phyloP scores from a whole-genome alignment of 1,140 invertebrate species.

The Notospermus geniculatus region DNA sequence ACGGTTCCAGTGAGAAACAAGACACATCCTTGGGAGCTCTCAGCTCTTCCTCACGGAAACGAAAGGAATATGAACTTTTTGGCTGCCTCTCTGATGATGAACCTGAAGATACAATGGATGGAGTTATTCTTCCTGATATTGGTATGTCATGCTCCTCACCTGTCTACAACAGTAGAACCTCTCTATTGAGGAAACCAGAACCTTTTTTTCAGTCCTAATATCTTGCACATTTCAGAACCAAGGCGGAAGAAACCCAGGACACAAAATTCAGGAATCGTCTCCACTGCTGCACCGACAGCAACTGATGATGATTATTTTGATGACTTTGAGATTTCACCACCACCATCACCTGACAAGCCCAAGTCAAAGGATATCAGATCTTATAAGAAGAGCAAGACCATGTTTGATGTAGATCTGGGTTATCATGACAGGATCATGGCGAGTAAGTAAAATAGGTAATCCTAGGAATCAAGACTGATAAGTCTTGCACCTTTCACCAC shows the following conservation, averaged over 20 bases:
- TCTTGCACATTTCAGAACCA: background rate
- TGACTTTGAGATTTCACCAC: constrained; percentile 1
- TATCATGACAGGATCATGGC: background rate
- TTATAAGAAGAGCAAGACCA: background rate
- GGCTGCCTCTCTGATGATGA: constrained; percentile 6
- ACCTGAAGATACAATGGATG: background rate
- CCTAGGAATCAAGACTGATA: background rate
- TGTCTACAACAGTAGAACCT: background rate
- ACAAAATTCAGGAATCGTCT: too few species aligned
- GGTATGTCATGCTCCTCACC: background rate
- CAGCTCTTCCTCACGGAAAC: constrained; percentile 12
- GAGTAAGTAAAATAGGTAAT: background rate
- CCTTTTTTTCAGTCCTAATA: background rate
- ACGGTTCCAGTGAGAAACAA: background rate
- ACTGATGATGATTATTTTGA: constrained; percentile 2
- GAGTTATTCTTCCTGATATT: background rate
- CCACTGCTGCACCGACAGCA: background rate
- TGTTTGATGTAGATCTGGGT: background rate
- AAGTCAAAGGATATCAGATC: background rate
- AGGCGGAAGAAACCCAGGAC: background rate
- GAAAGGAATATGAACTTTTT: constrained; percentile 14
- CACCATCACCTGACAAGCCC: background rate
- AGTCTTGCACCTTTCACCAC: background rate
- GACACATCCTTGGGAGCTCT: background rate
- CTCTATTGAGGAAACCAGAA: background rate